Evolutionary conservation across 2,797 vertebrate genomes (phyloP), one percentile per base, ranked within the genome.

Genomic region (Taeniopygia guttata): DNA sequence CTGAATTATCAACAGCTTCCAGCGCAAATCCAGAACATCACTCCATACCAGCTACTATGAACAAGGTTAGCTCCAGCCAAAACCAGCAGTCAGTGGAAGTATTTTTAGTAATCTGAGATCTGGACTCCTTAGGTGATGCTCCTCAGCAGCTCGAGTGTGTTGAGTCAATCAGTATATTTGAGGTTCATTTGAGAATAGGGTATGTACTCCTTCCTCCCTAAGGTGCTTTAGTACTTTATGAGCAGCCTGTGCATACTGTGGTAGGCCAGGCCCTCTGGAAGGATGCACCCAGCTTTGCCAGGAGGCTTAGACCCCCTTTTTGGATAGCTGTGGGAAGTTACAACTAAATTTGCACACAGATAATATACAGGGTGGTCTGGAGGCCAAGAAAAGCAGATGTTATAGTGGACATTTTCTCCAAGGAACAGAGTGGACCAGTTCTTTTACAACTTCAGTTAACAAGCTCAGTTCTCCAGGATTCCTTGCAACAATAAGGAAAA

Each of bases 231-330:
- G 40, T 52, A 48, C n/a, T 85, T 76, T 27, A 5, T 18, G 52
- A 64, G 52, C n/a, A 74, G 29, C 23, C n/a, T 25, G 22, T 2
- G 2, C 13, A 15, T 10, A 27, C 30, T 59, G 2, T 2, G 2
- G 9, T 30, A 23, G 19, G 12, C 27, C 3, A 1, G 29, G 17
- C 48, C 6, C 43, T 66, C 59, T 76, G 51, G 16, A 75, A 60
- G 11, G 5, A 10, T 49, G 30, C 10, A 9, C 10, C 54, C 48
- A 54, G 29, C 23, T 74, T 74, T 70, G 13, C 29, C 38, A n/a
- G 16, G 34, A 74, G 79, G n/a, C 36, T 76, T 58, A 85, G 32
- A 32, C 16, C 12, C 42, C 10, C 10, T 67, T 92, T 70, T 70
- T 52, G 38, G 60, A 49, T 23, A 76, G 43, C 14, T 0, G 0